Conservation (phyloP, 2,113 vertebrate species). For the Megaleporinus macrocephalus region DNA sequence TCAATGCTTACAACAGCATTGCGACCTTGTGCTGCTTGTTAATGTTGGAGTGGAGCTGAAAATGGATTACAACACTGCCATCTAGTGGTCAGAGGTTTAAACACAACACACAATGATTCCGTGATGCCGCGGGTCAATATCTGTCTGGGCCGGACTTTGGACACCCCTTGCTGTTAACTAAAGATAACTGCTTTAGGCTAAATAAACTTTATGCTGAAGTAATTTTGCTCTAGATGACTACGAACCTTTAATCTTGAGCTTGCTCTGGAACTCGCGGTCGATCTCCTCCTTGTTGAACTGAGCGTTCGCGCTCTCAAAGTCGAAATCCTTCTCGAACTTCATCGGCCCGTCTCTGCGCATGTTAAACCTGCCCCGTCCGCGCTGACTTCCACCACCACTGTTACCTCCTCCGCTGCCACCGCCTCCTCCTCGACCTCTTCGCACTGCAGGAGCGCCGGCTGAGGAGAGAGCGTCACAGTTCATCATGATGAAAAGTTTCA, state of each 20-base stretch:
- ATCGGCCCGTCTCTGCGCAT: constrained; percentile 90
- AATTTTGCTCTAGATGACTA: neutral
- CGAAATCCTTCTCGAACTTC: constrained; percentile 99
- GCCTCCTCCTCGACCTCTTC: constrained; percentile 89
- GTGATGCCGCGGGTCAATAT: no score
- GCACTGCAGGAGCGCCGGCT: constrained; percentile 75
- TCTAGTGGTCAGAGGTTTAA: no score
- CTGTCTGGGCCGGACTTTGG: no score
- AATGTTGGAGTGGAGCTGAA: no score
- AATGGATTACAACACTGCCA: no score
- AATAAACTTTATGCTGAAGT: no score
- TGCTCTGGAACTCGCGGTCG: constrained; percentile 96
- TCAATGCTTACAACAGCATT: no score
- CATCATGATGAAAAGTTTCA: no score
- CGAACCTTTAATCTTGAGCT: constrained; percentile 96
- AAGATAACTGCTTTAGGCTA: no score
- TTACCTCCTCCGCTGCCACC: constrained; percentile 83
- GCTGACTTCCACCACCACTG: constrained; percentile 86
- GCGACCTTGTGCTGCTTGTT: no score
- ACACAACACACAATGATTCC: no score
- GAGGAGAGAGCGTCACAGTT: neutral
- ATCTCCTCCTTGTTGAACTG: constrained; percentile 99
- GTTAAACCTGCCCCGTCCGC: constrained; percentile 89
- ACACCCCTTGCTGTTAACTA: no score
- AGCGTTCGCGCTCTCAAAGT: constrained; percentile 97